Conservation (phyloP, 2,797 vertebrate genomes). For the Diceros bicornis region DNA sequence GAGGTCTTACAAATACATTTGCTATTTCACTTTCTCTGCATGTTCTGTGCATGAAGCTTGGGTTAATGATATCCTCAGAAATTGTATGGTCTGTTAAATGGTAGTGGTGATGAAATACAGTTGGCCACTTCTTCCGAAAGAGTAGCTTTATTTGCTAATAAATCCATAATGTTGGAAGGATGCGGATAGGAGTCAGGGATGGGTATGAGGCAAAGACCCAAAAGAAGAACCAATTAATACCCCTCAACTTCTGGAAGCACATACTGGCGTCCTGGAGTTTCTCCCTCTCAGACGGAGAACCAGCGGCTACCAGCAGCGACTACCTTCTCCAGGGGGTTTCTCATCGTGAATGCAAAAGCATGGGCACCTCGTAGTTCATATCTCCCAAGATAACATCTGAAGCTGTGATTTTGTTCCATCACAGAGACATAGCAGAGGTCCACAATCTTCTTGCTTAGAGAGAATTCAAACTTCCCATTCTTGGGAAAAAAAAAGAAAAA, state of each 20-base stretch:
- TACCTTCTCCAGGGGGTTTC: background rate
- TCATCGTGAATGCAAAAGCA: background rate
- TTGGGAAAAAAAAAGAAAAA: background rate
- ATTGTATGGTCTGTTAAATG: slow-evolving; percentile 67
- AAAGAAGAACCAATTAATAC: background rate
- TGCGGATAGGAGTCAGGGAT: background rate
- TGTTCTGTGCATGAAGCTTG: slow-evolving; percentile 75
- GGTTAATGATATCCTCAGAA: slow-evolving; percentile 76
- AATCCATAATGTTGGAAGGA: background rate
- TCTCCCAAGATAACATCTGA: background rate
- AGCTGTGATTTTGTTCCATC: background rate
- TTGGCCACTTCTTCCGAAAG: slow-evolving; percentile 24
- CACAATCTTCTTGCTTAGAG: accelerated
- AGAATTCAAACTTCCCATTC: background rate
- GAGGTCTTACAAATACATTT: slow-evolving; percentile 85
- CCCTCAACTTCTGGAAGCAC: background rate
- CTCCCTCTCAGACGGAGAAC: background rate
- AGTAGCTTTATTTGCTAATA: slow-evolving; percentile 29
- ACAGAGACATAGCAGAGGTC: background rate
- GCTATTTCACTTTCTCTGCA: slow-evolving; percentile 76
- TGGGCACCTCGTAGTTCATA: background rate
- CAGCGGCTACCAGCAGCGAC: background rate
- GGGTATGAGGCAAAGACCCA: background rate
- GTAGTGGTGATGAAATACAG: slow-evolving; percentile 65
- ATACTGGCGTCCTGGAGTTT: background rate